Evolutionary conservation across 2,113 vertebrate species (phyloP), one percentile per base, ranked within the genome.

Genomic region (Tautogolabrus adspersus): DNA sequence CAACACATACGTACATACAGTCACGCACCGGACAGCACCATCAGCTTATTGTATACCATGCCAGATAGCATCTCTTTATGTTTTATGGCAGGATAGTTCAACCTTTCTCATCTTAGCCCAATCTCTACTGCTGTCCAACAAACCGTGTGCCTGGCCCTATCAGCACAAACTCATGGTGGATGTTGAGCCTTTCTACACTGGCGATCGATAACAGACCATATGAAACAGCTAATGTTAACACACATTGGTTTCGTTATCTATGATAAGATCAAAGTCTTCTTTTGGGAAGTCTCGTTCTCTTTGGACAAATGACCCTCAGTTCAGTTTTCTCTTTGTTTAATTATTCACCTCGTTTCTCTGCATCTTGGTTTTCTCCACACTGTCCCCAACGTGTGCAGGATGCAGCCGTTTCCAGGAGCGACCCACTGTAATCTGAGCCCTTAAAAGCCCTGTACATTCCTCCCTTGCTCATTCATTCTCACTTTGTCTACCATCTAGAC

Each of bases 381-480:
- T 11, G 16, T 67, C 30, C 58, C 22, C 40, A 5, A 57, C 71
- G 57, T 63, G 59, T 3, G 49, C 73, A 75, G 13, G 66, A 71
- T 74, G 72, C 59, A 71, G 73, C 69, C 49, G 12, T 74, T 74
- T 90, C 68, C 55, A 75, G 26, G 16, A 67, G 65, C 66, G 57
- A 66, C 62, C 23, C 5, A 18, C 30, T 34, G 87, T 84, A 89
- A 93, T 72, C 49, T 8, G 74, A 93, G 86, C 89, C 72, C 73
- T 86, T 90, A 91, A 91, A 93, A 91, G 82, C 86, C 75, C 58
- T 22, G 37, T 73, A 74, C 80, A 82, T 85, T 86, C 76, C 65
- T 65, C 59, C 56, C 65, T 78, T 56, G 34, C 81, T 84, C 83
- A 61, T 87, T 87, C 57, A 60, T 76, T 87, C 77, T 79, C 74